Conservation (phyloP, 2,113 vertebrate species). For the Tinamus guttatus region DNA sequence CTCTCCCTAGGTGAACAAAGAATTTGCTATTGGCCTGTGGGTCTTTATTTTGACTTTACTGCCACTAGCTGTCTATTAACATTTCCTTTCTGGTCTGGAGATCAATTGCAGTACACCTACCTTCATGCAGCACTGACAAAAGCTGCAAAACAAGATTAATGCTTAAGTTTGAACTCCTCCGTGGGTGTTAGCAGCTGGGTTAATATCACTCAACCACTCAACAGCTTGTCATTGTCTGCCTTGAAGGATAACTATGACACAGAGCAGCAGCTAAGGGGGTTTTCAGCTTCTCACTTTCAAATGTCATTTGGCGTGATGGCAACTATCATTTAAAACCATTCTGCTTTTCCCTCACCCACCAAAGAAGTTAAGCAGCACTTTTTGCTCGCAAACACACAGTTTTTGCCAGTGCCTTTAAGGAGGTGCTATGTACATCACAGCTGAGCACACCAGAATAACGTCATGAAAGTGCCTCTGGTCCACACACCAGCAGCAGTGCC, state of each 20-base stretch:
- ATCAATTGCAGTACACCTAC: background rate
- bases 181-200: background rate
- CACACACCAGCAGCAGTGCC: background rate
- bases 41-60: constrained; percentile 7
- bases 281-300: constrained; percentile 6
- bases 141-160: constrained; percentile 25
- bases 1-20: background rate
- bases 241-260: background rate
- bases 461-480: background rate
- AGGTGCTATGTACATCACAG: fast-evolving
- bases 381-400: background rate
- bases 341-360: background rate
- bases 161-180: background rate
- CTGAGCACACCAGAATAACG: background rate
- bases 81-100: background rate
- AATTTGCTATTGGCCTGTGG: background rate
- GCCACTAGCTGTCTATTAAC: background rate
- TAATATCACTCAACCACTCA: background rate
- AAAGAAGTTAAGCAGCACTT: background rate
- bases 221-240: background rate
- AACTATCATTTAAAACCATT: background rate
- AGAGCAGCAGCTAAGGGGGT: background rate
- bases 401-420: background rate
- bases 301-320: background rate
- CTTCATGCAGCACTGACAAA: background rate